Evolutionary conservation across 2,797 vertebrate genomes (phyloP), one percentile per base, ranked within the genome.

Genomic region (Paramormyrops hopkinsi): DNA sequence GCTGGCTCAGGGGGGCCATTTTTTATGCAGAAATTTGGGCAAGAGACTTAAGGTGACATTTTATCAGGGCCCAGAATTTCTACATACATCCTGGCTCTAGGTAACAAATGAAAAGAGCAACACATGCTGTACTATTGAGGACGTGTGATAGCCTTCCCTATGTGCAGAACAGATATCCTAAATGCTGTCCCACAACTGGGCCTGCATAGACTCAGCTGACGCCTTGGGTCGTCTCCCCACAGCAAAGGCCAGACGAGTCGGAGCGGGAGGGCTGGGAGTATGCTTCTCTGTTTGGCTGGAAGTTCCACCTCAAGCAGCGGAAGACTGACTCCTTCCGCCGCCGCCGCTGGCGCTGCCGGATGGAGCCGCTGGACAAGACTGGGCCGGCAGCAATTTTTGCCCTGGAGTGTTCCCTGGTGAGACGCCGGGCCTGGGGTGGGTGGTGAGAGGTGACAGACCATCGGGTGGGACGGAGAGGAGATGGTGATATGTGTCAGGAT

Each of bases 181-280:
- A 62, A 54, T 33, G 84, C 22, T 37, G 44, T 84, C 7, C 29
- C 33, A 7, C 86, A 14, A 51, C 48, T 19, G 12, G 22, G 4
- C 50, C 46, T 88, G 87, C 59, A 73, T 53, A 69, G 37, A 85
- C 53, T 87, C 56, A 73, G 14, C 25, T 46, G 12, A 53, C 51
- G 11, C 44, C 50, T 7, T n/a, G 11, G 76, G 41, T 88, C 11
- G 1, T 73, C 41, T 87, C 89, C 51, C 69, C 37, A 79, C 89
- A 91, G 96, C 98, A 98, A 91, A 96, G 96, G 90, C 97, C 97
- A 1, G 97, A 98, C 0, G 97, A 99, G 88, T 82, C 93, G 0
- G 97, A 97, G 0, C 94, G 95, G 0, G 98, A 99, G n/a, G 98
- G 98, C 84, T 99, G 98, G 98, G 98, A 99, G 90, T 99, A 99